These are phyloP conservation scores for Drosophila eohydei DNA, from an alignment of 2,888 invertebrate species.

Conservation along the genomic window DNA sequence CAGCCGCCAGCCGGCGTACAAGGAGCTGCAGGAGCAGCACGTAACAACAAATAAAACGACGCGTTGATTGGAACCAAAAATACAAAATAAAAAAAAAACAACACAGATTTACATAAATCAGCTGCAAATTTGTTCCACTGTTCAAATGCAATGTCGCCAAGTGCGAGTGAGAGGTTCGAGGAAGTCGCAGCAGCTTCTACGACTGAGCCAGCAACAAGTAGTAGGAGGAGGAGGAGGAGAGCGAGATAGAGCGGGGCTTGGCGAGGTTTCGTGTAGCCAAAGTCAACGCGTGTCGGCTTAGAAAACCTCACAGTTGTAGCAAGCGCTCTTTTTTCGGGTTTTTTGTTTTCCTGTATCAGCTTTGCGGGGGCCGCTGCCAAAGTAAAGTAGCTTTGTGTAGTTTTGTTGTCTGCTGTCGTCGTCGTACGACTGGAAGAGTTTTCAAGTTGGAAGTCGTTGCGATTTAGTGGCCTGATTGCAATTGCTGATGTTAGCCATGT, in stretches of 20 bases:
- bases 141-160: conserved; percentile 75
- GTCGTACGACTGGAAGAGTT: conserved; percentile 30
- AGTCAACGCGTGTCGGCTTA: conserved; percentile 79
- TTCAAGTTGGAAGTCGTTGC: conserved; percentile 41
- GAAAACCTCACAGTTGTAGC: conserved; percentile 63
- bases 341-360: conserved; percentile 37
- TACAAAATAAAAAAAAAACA: conserved; percentile 20
- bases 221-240: background rate
- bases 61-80: conserved; percentile 58
- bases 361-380: conserved; percentile 72
- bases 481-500: conserved; percentile 21
- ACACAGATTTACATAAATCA: conserved; percentile 79
- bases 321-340: conserved; percentile 42
- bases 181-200: conserved; percentile 75
- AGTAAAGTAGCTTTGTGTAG: conserved; percentile 75
- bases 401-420: conserved; percentile 57
- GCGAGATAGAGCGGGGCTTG: conserved; percentile 4
- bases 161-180: conserved; percentile 76
- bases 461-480: conserved; percentile 67
- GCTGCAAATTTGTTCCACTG: conserved; percentile 79
- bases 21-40: conserved; percentile 49
- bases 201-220: conserved; percentile 35
- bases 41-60: conserved; percentile 28
- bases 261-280: conserved; percentile 53
- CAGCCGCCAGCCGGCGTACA: conserved; percentile 13